A percentile compares a stretch with the other conserved stretches of the same genome.
phyloP scores from a whole-genome alignment of 2,113 vertebrate species.

The Nibea coibor region DNA sequence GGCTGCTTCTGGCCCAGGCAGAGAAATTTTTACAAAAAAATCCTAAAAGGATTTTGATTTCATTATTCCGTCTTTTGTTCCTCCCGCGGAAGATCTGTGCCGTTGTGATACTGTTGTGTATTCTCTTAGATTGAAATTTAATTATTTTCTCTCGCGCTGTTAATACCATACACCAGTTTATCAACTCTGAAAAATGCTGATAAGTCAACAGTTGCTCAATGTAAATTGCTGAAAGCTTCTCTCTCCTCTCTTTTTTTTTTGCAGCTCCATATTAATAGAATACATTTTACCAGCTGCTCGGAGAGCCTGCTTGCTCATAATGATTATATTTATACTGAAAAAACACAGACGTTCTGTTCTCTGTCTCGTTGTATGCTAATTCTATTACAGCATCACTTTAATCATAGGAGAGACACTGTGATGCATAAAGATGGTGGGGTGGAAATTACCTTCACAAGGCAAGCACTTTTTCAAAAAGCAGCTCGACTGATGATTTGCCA shows the following conservation, averaged over 20 bases:
- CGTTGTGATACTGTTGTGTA: slow-evolving; percentile 45
- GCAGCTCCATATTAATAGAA: slow-evolving; percentile 47
- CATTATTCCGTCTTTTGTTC: slow-evolving; percentile 36
- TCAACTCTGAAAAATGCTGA: slow-evolving; percentile 63
- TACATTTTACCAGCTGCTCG: slow-evolving; percentile 51
- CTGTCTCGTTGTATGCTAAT: neutral
- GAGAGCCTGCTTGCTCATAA: slow-evolving; percentile 29
- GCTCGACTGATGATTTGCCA: neutral
- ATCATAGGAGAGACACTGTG: neutral
- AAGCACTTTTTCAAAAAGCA: neutral
- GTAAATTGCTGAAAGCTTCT: slow-evolving; percentile 56
- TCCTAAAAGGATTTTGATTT: slow-evolving; percentile 31
- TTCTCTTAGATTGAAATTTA: slow-evolving; percentile 68
- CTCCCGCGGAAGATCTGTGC: slow-evolving; percentile 44
- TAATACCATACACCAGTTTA: slow-evolving; percentile 59
- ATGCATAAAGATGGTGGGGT: neutral
- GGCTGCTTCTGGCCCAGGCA: neutral
- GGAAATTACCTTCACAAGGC: neutral
- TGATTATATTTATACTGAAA: slow-evolving; percentile 39
- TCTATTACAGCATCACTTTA: slow-evolving; percentile 7
- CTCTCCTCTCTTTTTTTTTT: slow-evolving; percentile 54
- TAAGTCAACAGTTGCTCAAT: slow-evolving; percentile 74
- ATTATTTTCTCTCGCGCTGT: slow-evolving; percentile 62
- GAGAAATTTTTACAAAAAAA: neutral
- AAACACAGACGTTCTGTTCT: slow-evolving; percentile 21